Conservation (phyloP, 1,140 invertebrate genomes). For the Caenorhabditis briggsae region DNA sequence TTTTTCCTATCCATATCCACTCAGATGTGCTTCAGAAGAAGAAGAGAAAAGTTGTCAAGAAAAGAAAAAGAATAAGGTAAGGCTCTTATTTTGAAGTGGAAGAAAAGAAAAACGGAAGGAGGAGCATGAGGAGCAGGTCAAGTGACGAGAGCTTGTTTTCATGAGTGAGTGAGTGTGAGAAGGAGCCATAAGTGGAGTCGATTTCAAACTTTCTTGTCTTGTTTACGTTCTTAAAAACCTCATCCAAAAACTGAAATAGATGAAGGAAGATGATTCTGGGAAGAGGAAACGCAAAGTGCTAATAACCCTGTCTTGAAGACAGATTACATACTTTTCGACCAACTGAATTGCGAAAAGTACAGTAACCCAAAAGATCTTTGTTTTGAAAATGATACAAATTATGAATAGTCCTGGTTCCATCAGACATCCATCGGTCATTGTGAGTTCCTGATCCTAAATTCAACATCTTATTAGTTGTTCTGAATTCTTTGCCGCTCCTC, state of each 20-base stretch:
- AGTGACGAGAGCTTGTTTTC: conserved; percentile 51
- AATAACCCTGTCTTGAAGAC: too few species aligned
- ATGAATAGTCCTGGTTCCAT: too few species aligned
- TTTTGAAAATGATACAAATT: too few species aligned
- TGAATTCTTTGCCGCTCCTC: not conserved
- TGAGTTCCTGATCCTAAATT: too few species aligned
- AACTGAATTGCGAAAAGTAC: too few species aligned
- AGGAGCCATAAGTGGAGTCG: conserved; percentile 43
- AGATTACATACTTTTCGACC: too few species aligned
- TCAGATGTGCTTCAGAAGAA: conserved; percentile 24
- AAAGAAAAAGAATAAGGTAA: conserved; percentile 16
- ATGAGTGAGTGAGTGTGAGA: conserved; percentile 45
- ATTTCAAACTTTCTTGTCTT: conserved; percentile 23
- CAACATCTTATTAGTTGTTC: not conserved
- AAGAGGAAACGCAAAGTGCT: not conserved
- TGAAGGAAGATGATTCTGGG: not conserved
- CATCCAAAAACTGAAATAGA: not conserved
- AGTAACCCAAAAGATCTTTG: too few species aligned
- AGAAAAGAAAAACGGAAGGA: conserved; percentile 25
- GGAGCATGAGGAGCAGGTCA: conserved; percentile 44
- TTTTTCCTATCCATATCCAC: not conserved
- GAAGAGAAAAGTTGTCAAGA: conserved; percentile 11
- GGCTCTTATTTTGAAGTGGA: conserved; percentile 52
- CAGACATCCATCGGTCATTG: too few species aligned
- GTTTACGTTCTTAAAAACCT: not conserved